These are phyloP conservation scores for Phytoseiulus persimilis DNA, from an alignment of 2,888 invertebrate genomes.

Conservation along the genomic window DNA sequence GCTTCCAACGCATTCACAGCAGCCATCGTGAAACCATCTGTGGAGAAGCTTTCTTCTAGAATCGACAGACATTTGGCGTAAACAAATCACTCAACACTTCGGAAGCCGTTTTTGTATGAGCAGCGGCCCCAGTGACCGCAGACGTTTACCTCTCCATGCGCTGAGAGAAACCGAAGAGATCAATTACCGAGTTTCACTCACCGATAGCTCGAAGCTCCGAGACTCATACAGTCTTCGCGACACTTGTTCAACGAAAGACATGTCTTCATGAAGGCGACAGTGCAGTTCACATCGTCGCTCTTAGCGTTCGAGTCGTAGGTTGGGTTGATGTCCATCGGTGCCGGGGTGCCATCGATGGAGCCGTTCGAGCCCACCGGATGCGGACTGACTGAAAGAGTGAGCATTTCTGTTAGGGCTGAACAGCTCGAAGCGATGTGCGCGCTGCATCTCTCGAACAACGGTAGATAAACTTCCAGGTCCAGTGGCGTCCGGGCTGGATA, in stretches of 20 bases:
- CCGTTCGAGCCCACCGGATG: slow-evolving; percentile 9
- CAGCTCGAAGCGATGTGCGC: not conserved
- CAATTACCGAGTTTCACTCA: slow-evolving; percentile 48
- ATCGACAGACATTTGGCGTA: not conserved
- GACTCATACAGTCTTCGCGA: slow-evolving; percentile 67
- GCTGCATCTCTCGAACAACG: too few relatives aligned
- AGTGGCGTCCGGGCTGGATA: too few relatives aligned
- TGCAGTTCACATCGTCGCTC: slow-evolving; percentile 63
- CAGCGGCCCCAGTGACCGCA: not conserved
- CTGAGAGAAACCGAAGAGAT: not conserved
- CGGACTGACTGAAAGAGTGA: not conserved
- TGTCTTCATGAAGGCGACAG: slow-evolving; percentile 78
- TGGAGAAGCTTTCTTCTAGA: slow-evolving; percentile 45
- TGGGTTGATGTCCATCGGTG: slow-evolving; percentile 32
- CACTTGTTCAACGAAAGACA: slow-evolving; percentile 84
- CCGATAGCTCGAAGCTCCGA: slow-evolving; percentile 73
- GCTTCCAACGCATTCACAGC: slow-evolving; percentile 83
- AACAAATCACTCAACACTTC: not conserved
- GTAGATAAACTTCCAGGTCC: too few relatives aligned
- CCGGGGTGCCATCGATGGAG: not conserved
- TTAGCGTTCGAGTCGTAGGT: slow-evolving; percentile 25
- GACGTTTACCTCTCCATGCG: not conserved
- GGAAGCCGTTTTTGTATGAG: not conserved
- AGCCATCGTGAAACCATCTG: slow-evolving; percentile 82
- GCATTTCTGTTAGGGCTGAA: not conserved